Conservation (phyloP, 2,888 invertebrate species). For the Lutraria lutraria region DNA sequence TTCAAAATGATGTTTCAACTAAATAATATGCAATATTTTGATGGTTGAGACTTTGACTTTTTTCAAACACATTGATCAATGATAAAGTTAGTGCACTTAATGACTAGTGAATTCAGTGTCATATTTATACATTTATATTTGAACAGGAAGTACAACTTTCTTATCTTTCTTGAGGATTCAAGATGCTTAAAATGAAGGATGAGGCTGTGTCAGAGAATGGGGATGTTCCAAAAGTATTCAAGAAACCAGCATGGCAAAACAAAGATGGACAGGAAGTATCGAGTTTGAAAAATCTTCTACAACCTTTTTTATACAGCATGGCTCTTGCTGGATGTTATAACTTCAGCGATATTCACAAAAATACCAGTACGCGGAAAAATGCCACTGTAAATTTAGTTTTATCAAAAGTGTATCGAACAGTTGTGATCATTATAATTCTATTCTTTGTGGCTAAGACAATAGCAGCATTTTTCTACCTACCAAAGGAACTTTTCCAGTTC, state of each 20-base stretch:
- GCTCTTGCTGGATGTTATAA: conserved; percentile 45
- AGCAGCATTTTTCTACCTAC: conserved; percentile 37
- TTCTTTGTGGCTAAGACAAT: background rate
- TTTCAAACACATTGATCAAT: too few relatives aligned
- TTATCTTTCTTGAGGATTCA: background rate
- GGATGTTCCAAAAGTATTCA: background rate
- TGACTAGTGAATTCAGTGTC: too few relatives aligned
- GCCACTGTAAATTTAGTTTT: background rate
- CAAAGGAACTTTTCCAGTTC: background rate
- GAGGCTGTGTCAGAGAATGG: background rate
- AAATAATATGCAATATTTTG: too few relatives aligned
- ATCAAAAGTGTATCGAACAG: conserved; percentile 10
- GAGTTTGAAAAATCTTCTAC: conserved; percentile 31
- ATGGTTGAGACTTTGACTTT: too few relatives aligned
- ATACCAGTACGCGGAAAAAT: background rate
- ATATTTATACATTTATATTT: too few relatives aligned
- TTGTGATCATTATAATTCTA: background rate
- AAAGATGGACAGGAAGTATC: background rate
- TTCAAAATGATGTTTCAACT: too few relatives aligned
- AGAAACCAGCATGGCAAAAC: conserved; percentile 7
- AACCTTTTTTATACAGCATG: conserved; percentile 38
- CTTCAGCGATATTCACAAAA: conserved; percentile 38
- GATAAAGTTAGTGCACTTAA: too few relatives aligned
- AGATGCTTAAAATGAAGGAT: background rate
- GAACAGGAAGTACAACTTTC: too few relatives aligned